phyloP scores from a whole-genome alignment of 2,888 invertebrate genomes.

The Gymnoscelis rufifasciata region DNA sequence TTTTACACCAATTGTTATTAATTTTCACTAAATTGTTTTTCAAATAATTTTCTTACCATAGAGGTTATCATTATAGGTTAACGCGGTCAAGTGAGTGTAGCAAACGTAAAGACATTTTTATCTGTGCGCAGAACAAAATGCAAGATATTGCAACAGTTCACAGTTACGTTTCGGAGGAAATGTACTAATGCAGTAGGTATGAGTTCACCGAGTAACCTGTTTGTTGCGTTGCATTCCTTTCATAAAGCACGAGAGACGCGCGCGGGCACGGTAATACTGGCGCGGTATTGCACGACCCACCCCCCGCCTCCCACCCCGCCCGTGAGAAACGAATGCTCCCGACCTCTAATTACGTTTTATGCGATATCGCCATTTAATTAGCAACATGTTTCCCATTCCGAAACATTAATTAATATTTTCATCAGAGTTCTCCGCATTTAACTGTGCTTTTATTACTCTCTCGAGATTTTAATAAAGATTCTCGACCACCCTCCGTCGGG shows the following conservation, averaged over 20 bases:
- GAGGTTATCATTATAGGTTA: no score
- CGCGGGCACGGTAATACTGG: slow-evolving; percentile 13
- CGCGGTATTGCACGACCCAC: slow-evolving; percentile 36
- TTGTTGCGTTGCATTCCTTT: slow-evolving; percentile 61
- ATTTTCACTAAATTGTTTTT: no score
- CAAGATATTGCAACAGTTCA: no score
- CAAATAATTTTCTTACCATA: no score
- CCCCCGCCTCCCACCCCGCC: slow-evolving; percentile 37
- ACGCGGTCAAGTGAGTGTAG: no score
- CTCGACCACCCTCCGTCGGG: slow-evolving; percentile 71
- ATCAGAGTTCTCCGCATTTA: slow-evolving; percentile 75
- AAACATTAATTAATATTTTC: slow-evolving; percentile 79
- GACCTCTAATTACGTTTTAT: slow-evolving; percentile 77
- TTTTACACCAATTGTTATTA: no score
- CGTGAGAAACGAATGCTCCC: slow-evolving; percentile 73
- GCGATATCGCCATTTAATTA: slow-evolving; percentile 79
- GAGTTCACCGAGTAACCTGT: slow-evolving; percentile 59
- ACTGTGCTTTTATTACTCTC: slow-evolving; percentile 76
- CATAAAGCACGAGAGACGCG: slow-evolving; percentile 45
- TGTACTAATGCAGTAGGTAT: slow-evolving; percentile 39
- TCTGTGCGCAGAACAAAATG: no score
- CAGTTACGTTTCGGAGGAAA: slow-evolving; percentile 45
- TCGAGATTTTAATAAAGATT: slow-evolving; percentile 78
- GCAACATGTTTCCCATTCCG: slow-evolving; percentile 77
- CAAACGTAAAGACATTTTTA: no score